Conservation (phyloP, 1,140 invertebrate genomes). For the Pemphigus obesinymphae region DNA sequence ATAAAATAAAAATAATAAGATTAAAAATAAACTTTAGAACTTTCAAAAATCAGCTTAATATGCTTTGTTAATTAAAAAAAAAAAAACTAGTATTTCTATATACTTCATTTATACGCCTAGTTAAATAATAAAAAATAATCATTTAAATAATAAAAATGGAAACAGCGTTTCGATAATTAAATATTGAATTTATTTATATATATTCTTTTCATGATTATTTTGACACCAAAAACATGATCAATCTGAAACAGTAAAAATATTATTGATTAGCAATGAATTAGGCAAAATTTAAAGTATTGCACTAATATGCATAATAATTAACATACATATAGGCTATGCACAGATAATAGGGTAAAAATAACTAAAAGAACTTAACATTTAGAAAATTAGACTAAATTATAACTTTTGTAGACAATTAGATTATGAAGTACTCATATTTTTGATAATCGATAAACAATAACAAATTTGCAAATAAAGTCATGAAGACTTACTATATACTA, state of each 20-base stretch:
- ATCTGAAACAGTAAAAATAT: conserved; percentile 1
- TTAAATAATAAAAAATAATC: conserved; percentile 22
- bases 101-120: background rate
- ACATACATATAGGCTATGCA: background rate
- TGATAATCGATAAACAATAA: too few relatives aligned
- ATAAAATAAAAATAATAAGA: conserved; percentile 25
- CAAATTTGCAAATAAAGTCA: too few relatives aligned
- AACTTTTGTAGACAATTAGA: too few relatives aligned
- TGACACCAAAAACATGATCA: conserved; percentile 39
- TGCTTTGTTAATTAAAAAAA: conserved; percentile 21
- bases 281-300: background rate
- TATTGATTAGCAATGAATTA: background rate
- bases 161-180: conserved; percentile 28
- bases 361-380: too few relatives aligned
- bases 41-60: conserved; percentile 33
- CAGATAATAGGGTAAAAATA: too few relatives aligned
- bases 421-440: too few relatives aligned
- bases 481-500: too few relatives aligned
- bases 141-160: conserved; percentile 19
- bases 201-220: background rate
- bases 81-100: conserved; percentile 9
- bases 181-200: conserved; percentile 1
- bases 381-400: too few relatives aligned
- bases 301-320: background rate
- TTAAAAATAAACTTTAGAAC: conserved; percentile 36